These are phyloP conservation scores for Ditylenchus weischeri DNA, from an alignment of 2,888 invertebrate genomes.

Conservation along the genomic window DNA sequence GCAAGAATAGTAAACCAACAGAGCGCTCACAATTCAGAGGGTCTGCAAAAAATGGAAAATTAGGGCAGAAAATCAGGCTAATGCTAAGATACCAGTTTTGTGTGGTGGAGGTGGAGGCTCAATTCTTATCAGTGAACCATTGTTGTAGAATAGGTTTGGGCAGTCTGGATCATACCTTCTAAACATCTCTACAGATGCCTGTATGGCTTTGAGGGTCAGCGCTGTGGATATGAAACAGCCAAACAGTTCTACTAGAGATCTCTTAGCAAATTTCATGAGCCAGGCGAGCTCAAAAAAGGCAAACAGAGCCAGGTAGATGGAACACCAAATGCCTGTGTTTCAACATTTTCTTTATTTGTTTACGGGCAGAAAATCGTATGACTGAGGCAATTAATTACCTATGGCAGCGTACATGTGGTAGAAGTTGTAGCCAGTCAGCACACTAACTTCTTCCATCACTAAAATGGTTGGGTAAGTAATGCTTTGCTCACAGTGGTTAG, in stretches of 20 bases:
- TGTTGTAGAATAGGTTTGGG: not conserved
- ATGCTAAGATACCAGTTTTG: constrained; percentile 7
- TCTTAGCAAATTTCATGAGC: constrained; percentile 46
- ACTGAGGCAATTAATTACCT: not conserved
- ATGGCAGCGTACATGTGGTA: constrained; percentile 44
- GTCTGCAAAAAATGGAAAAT: constrained; percentile 15
- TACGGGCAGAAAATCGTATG: no score
- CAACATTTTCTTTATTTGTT: no score
- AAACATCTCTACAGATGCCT: constrained; percentile 27
- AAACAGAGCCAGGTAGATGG: constrained; percentile 38
- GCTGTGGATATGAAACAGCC: constrained; percentile 38
- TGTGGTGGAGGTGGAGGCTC: constrained; percentile 13
- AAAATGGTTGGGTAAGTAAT: constrained; percentile 8
- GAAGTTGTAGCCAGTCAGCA: constrained; percentile 41
- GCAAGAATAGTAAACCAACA: constrained; percentile 40
- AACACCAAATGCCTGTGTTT: constrained; percentile 42
- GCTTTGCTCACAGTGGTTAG: no score
- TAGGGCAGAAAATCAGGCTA: constrained; percentile 1
- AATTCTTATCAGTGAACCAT: not conserved
- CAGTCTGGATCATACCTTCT: not conserved
- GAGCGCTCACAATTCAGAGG: constrained; percentile 30
- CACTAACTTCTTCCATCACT: constrained; percentile 45
- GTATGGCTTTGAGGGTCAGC: constrained; percentile 28
- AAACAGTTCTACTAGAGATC: constrained; percentile 40
- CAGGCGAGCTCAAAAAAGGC: constrained; percentile 43